Evolutionary conservation across 1,140 invertebrate genomes (phyloP).

Genomic region (Bombus huntii): DNA sequence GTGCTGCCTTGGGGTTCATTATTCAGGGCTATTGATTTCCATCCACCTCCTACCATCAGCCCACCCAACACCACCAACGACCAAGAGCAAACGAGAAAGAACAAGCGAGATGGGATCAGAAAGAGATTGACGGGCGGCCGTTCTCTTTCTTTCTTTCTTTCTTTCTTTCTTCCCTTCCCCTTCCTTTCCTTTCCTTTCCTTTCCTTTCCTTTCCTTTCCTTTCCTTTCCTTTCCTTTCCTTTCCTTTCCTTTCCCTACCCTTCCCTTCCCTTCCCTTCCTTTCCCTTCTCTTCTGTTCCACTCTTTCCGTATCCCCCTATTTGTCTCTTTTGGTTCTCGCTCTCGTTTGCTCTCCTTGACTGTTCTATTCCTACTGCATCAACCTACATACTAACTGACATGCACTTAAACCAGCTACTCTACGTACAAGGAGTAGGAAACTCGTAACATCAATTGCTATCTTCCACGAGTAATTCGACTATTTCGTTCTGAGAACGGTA

Average conservation of each 20-base stretch:
- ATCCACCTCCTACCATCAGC: constrained; percentile 77
- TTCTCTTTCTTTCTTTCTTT: constrained; percentile 57
- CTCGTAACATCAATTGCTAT: constrained; percentile 39
- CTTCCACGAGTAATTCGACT: constrained; percentile 19
- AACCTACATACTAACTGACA: constrained; percentile 71
- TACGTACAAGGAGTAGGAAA: constrained; percentile 51
- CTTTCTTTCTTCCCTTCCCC: background rate
- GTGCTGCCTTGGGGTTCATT: constrained; percentile 80
- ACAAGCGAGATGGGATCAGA: constrained; percentile 59
- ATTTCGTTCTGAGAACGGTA: background rate
- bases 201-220: background rate
- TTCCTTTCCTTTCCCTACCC: background rate
- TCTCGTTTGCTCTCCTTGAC: constrained; percentile 41
- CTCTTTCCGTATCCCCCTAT: constrained; percentile 29
- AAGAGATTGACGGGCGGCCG: constrained; percentile 73
- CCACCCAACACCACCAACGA: constrained; percentile 75
- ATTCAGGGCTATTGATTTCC: constrained; percentile 82
- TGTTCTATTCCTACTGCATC: constrained; percentile 65
- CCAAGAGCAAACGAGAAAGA: constrained; percentile 58
- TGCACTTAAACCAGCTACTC: constrained; percentile 66
- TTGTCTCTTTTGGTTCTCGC: constrained; percentile 38
- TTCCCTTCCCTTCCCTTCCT: too few species aligned
- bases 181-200: too few species aligned
- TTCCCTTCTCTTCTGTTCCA: background rate
- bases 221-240: background rate